A percentile compares a stretch with the other conserved stretches of the same genome.
Conservation (phyloP, 2,113 vertebrate genomes). For the Syngnathus scovelli region DNA sequence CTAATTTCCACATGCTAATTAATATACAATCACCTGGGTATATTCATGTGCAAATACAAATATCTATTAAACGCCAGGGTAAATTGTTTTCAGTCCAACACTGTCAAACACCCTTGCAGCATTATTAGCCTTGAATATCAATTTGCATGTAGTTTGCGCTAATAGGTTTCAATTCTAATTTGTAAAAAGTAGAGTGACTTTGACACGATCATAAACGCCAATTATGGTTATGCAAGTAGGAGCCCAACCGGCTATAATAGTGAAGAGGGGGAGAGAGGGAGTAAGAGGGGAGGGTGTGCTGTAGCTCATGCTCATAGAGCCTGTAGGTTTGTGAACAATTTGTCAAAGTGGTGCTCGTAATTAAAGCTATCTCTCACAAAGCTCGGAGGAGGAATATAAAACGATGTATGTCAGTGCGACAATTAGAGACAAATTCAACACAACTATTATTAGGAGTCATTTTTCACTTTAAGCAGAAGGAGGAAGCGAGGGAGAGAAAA, state of each 20-base stretch:
- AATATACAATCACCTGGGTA: conserved; percentile 70
- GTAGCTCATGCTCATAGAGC: conserved; percentile 32
- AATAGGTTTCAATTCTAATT: conserved; percentile 65
- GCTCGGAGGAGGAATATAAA: conserved; percentile 54
- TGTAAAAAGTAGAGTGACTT: conserved; percentile 65
- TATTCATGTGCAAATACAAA: conserved; percentile 73
- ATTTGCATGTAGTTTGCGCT: conserved; percentile 65
- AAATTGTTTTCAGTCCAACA: conserved; percentile 55
- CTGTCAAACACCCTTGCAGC: conserved; percentile 58
- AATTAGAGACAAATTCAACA: conserved; percentile 61
- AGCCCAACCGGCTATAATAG: conserved; percentile 57
- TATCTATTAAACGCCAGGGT: conserved; percentile 57
- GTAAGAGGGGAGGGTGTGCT: conserved; percentile 9
- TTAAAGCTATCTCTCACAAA: conserved; percentile 67
- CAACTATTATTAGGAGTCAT: conserved; percentile 55
- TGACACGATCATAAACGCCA: conserved; percentile 69
- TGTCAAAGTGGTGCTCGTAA: conserved; percentile 62
- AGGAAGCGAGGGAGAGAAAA: conserved; percentile 9
- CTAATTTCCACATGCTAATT: conserved; percentile 73
- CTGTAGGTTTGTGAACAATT: conserved; percentile 55
- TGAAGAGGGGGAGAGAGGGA: conserved; percentile 28
- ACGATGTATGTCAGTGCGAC: conserved; percentile 41
- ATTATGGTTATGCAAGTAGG: conserved; percentile 62
- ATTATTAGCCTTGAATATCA: conserved; percentile 66
- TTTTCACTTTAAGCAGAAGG: conserved; percentile 54